Base-by-base conservation (phyloP, 2,888 invertebrate genomes). In the Diarsia rubi region DNA sequence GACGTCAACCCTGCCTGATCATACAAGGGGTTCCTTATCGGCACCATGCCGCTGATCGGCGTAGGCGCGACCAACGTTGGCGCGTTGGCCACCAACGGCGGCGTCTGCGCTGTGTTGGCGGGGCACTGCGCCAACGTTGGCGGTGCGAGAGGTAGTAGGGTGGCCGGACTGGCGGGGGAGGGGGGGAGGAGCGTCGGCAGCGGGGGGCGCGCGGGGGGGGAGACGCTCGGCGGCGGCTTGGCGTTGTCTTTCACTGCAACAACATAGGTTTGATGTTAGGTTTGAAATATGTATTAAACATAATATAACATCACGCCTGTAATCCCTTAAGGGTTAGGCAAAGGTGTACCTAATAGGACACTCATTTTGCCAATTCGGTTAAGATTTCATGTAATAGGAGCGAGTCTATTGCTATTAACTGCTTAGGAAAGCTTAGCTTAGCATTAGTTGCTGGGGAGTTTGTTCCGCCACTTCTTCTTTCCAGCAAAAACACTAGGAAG, bases 1-100 rank as follows among this genome's bases (percentile, higher is more conserved):
- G 96, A 95, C 0, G 96, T 94, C 57, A 96, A 73, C 2, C 95
- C 95, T 1, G 94, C 85, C 82, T 96, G 95, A 52, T 96, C 95
- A 75, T 96, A 96, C 64, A 96, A 81, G 21, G 93, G 91, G 70
- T 96, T 96, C 74, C 96, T 88, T 74, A 96, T 95, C 0, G 96
- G 95, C 75, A 96, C 96, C 94, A 93, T 95, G 3, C 96, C 95
- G 78, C 93, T 93, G 16, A 93, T 86, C 0, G 94, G 92, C 14
- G 92, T 91, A 0, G 94, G 93, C 3, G 93, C 86, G 0, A 93
- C 91, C 82, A 93, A 84, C 44, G 91, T 90, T 54, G 92, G 93
- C 69, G 89, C 79, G 44, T 88, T 81, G 74, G 88, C 82, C 54
- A 88, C 78, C 75, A 84, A 59, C 0, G 92, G 92, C 27, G 92